Evolutionary conservation across 2,888 invertebrate genomes (phyloP), one percentile per base, ranked within the genome.

Genomic region (Tetropium fuscum): DNA sequence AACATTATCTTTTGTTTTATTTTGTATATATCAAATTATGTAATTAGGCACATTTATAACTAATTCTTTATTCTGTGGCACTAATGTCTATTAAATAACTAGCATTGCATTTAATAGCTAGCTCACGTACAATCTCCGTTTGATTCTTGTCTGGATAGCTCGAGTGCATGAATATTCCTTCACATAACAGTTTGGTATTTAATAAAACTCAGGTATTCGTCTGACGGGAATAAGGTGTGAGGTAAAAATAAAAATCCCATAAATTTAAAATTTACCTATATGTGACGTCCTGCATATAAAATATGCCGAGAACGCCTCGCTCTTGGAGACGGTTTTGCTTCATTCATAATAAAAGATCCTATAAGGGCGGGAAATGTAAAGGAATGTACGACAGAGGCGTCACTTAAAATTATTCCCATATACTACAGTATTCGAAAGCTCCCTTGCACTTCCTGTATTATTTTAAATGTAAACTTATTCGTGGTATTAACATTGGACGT

Each of bases 231-330:
- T 19, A 40, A 45, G 41, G 32, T 20, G 36, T 11, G 25, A 11
- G 41, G 11, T 36, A 38, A 34, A 43, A 51, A 58, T 45, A 53
- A 48, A 58, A 58, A 45, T 53, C 53, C 30, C 53, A 51, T 27
- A 55, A 55, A 60, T 56, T 55, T 55, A 53, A 53, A 60, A 60
- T 53, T 56, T 55, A 56, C 55, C 60, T 56, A 56, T 45, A 44
- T 44, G 53, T 22, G 40, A 18, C 47, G 53, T 36, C 41, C 45
- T 34, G 56, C 56, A 60, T 56, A 51, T 49, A 40, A 60, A 60
- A 40, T 55, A 47, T 22, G 36, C 20, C 38, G 41, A 34, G 18
- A 38, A 40, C 48, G 30, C 34, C 10, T 22, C 20, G 13, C 38
- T 36, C 6, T 18, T 55, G 40, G 44, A 44, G 53, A 27, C 25